These are phyloP conservation scores for Neomonachus schauinslandi DNA, from an alignment of 2,113 vertebrate genomes.

Conservation along the genomic window DNA sequence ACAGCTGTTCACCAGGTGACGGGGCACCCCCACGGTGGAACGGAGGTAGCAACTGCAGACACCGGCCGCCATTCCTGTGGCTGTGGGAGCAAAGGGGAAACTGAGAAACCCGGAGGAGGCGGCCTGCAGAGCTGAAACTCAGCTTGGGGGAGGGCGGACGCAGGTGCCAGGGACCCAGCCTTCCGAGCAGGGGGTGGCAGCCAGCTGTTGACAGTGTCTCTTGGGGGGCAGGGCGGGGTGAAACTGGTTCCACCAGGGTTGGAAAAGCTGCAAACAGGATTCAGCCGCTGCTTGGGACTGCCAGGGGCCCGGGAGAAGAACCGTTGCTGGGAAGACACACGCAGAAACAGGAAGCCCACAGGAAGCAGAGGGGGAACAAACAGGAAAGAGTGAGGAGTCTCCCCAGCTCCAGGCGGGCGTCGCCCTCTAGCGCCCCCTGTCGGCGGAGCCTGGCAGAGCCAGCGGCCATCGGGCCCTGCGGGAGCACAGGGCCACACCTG, in stretches of 20 bases:
- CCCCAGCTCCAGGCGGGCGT: background rate
- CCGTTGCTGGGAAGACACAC: background rate
- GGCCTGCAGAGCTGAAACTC: background rate
- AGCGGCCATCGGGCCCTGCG: too few relatives aligned
- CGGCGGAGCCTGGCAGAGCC: background rate
- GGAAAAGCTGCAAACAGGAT: background rate
- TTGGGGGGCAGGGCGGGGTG: fast-evolving
- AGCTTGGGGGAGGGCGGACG: background rate
- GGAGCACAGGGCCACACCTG: too few relatives aligned
- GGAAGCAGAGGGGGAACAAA: slow-evolving; percentile 55
- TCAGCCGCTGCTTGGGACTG: background rate
- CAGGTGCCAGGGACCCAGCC: background rate
- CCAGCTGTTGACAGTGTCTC: background rate
- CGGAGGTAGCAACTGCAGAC: background rate
- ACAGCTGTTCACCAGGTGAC: background rate
- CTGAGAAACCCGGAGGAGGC: background rate
- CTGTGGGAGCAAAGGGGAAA: background rate
- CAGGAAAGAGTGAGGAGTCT: slow-evolving; percentile 41
- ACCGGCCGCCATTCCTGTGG: background rate
- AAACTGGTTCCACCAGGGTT: background rate
- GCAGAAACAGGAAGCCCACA: slow-evolving; percentile 62
- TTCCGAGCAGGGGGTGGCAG: background rate
- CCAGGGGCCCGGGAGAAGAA: background rate
- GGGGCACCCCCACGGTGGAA: background rate
- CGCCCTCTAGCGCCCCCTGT: background rate